Evolutionary conservation across 2,888 invertebrate genomes (phyloP), one percentile per base, ranked within the genome.

Genomic region (Tuberolachnus salignus): DNA sequence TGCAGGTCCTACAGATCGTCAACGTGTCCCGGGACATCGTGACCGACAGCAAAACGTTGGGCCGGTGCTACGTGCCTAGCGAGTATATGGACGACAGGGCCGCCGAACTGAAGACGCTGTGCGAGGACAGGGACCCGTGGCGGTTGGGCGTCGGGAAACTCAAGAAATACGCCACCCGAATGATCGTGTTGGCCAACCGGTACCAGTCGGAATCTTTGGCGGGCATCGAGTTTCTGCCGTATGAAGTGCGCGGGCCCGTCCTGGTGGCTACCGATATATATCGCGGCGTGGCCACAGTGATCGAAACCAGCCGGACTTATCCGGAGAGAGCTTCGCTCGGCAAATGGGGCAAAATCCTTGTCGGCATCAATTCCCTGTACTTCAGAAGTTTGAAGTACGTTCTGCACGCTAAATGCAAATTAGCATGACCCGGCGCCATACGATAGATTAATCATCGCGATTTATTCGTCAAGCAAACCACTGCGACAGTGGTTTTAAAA

Each of bases 201-300:
- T 21, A 78, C 69, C 49, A 55, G 49, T 8, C 19, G 16, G 67
- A 78, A 8, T 57, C 75, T 3, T 13, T 78, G 34, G 34, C 19
- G 3, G 75, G 75, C 21, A 49, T 78, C 14, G 16, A 34, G 19
- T 44, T 19, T 3, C 16, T 78, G 1, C 75, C 75, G 67, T 78
- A 69, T 57, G 75, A 78, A 21, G 75, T 59, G 13, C 75, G 75
- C 13, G 75, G 75, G 6, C 75, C 75, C 13, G 57, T 78, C 16
- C 57, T 78, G 57, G 67, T 78, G 67, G 67, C 67, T 59, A 69
- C 67, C 16, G 57, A 78, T 67, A 66, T 78, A n/a, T 78, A 78
- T 49, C 59, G 46, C 0, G 46, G 67, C 4, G 59, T 69, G 21
- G 75, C 67, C 0, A 16, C 59, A 16, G 67, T 49, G 8, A 10